Percentiles rank a stretch among this genome's conserved stretches.
phyloP scores from a whole-genome alignment of 2,888 invertebrate species.

The Lypha dubia region DNA sequence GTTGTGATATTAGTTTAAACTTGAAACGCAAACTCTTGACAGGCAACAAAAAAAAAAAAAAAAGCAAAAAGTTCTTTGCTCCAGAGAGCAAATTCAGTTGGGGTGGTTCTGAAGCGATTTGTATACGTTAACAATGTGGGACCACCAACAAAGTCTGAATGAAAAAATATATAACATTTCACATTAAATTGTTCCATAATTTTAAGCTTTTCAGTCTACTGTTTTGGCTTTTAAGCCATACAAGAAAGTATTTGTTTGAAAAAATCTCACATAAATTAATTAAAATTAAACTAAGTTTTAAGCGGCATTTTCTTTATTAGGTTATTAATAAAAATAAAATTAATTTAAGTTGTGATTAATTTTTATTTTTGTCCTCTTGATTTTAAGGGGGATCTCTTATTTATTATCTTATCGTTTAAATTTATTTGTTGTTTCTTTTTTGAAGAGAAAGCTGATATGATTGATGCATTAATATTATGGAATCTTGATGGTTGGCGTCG shows the following conservation, averaged over 20 bases:
- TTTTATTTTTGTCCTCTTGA: neutral
- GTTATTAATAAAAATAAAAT: constrained; percentile 35
- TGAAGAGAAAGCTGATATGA: constrained; percentile 43
- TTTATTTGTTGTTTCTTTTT: neutral
- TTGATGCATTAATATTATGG: constrained; percentile 10
- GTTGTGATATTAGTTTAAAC: constrained; percentile 44
- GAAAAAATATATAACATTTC: constrained; percentile 1
- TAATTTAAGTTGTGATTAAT: constrained; percentile 51
- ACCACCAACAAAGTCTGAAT: constrained; percentile 65
- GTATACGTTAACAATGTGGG: constrained; percentile 65
- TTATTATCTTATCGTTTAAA: constrained; percentile 26
- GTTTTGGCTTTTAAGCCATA: neutral
- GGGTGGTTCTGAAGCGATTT: constrained; percentile 70
- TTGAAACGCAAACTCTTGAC: constrained; percentile 16
- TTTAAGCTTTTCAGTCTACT: constrained; percentile 9
- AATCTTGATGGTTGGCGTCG: neutral
- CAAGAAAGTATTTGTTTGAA: constrained; percentile 13
- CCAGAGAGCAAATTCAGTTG: constrained; percentile 21
- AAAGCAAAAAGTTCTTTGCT: neutral
- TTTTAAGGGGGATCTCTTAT: neutral
- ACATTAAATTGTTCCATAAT: constrained; percentile 21
- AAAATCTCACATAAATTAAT: constrained; percentile 62
- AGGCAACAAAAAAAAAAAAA: too few relatives aligned
- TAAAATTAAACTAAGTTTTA: constrained; percentile 45
- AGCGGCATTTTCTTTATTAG: constrained; percentile 41